Evolutionary conservation across 1,140 invertebrate species (phyloP).

Genomic region (Papilio helenus): DNA sequence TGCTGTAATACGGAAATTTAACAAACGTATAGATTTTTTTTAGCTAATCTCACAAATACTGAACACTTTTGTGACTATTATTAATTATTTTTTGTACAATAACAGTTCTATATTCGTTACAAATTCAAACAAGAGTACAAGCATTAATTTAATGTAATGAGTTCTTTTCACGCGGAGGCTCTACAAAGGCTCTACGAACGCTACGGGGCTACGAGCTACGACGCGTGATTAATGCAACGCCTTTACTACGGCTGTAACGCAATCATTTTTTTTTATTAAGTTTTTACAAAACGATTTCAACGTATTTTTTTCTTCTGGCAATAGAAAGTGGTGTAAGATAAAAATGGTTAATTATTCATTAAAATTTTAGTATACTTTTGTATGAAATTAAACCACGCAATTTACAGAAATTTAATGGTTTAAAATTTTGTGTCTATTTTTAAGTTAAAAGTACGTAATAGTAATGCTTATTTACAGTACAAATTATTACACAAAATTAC

Average conservation of each 20-base stretch:
- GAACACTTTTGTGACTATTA: too few species aligned
- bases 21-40: too few species aligned
- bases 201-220: conserved; percentile 34
- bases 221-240: conserved; percentile 29
- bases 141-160: conserved; percentile 30
- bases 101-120: neutral
- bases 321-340: too few species aligned
- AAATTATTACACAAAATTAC: too few species aligned
- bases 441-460: too few species aligned
- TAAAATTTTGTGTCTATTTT: neutral
- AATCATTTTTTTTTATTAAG: conserved; percentile 16
- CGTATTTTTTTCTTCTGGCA: neutral
- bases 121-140: conserved; percentile 18
- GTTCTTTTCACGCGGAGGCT: conserved; percentile 26
- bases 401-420: too few species aligned
- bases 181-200: conserved; percentile 33
- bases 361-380: neutral
- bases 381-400: neutral
- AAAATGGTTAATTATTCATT: too few species aligned
- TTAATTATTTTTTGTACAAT: neutral
- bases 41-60: too few species aligned
- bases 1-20: neutral
- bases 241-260: conserved; percentile 1
- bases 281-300: neutral
- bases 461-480: too few species aligned